These are phyloP conservation scores for Piprites chloris DNA, from an alignment of 2,113 vertebrate species.

Conservation along the genomic window DNA sequence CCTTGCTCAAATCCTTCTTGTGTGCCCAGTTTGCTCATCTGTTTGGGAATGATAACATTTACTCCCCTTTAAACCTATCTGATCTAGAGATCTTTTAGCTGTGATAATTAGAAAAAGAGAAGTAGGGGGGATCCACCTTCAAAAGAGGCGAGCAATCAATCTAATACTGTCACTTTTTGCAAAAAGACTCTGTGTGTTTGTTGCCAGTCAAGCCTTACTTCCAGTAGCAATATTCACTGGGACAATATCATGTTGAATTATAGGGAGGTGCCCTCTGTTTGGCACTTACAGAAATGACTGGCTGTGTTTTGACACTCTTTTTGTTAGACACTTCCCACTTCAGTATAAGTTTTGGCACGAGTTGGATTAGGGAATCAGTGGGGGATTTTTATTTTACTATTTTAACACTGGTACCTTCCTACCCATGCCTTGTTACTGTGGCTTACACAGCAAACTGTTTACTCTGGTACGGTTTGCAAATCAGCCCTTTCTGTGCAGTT, in stretches of 20 bases:
- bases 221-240: neutral
- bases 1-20: neutral
- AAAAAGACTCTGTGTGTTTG: neutral
- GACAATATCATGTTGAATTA: neutral
- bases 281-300: neutral
- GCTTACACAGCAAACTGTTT: neutral
- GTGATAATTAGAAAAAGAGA: neutral
- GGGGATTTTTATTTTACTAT: neutral
- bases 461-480: neutral
- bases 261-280: neutral
- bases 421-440: neutral
- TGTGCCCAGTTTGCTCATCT: neutral
- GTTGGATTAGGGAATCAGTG: neutral
- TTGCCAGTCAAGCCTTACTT: neutral
- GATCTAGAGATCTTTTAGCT: neutral
- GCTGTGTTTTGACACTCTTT: neutral
- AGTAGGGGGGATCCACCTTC: neutral
- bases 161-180: neutral
- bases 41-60: neutral
- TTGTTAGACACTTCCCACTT: neutral
- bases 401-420: neutral
- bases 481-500: neutral
- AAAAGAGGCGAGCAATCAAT: neutral
- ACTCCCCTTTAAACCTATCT: neutral
- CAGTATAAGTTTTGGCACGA: neutral